Percentiles rank a stretch among this genome's conserved stretches.
Evolutionary conservation across 37 sponge, comb jelly and placozoan genomes (phyloP).

Genomic region (Axinella damicornis): DNA sequence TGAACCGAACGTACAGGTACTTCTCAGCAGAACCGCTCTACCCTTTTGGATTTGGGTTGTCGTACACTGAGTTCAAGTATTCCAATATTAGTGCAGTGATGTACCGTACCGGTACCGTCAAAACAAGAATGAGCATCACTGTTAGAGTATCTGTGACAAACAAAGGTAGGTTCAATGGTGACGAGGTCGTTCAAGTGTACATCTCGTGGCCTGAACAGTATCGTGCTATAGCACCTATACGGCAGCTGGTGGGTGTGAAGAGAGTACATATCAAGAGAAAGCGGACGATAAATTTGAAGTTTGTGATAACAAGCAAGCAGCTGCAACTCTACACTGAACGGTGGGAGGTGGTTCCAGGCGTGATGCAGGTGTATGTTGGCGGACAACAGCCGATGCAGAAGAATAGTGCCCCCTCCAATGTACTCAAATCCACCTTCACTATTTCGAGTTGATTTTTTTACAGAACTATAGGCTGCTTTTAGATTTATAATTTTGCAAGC

Average conservation of each 20-base stretch:
- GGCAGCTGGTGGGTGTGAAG: slow-evolving; percentile 56
- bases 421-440: slow-evolving; percentile 43
- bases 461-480: too few relatives aligned
- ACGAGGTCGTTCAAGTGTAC: slow-evolving; percentile 70
- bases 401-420: slow-evolving; percentile 49
- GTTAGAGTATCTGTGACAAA: slow-evolving; percentile 55
- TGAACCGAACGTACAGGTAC: slow-evolving; percentile 66
- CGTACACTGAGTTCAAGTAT: slow-evolving; percentile 60
- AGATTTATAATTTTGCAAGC: too few relatives aligned
- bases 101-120: slow-evolving; percentile 1
- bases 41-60: slow-evolving; percentile 76
- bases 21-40: slow-evolving; percentile 44
- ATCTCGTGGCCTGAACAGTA: slow-evolving; percentile 29
- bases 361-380: slow-evolving; percentile 23
- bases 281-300: too few relatives aligned
- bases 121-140: slow-evolving; percentile 23
- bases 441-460: not conserved
- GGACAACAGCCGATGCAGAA: slow-evolving; percentile 49
- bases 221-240: slow-evolving; percentile 13
- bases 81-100: slow-evolving; percentile 18
- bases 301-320: slow-evolving; percentile 20
- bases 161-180: slow-evolving; percentile 30
- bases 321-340: not conserved
- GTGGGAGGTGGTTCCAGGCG: slow-evolving; percentile 15
- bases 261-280: not conserved